Evolutionary conservation across 2,888 invertebrate genomes (phyloP), one percentile per base, ranked within the genome.

Genomic region (Stictocephala bisonia): DNA sequence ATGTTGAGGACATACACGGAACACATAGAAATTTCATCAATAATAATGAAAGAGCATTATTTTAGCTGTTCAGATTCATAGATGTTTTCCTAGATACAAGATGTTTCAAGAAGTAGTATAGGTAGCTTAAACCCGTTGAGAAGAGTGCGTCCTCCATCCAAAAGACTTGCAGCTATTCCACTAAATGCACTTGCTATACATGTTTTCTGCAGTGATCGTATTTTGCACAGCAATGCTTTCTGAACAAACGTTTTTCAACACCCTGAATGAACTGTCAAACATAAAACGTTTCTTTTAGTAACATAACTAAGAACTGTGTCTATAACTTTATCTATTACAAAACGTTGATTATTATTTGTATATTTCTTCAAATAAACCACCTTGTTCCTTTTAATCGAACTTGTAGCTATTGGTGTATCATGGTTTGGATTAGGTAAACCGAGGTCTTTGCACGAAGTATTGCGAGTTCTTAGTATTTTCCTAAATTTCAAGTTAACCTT

Each of bases 171-270:
- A 9, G 41, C 64, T n/a, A 64, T 64, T n/a, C 64, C 64, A 64
- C 64, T 64, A 40, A 15, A 64, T 20, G 64, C 64, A 13, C 64
- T 35, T 22, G 64, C 22, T 20, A 64, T 18, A 22, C 35, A 64
- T 15, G 15, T 24, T 40, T 35, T 9, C 11, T 51, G 13, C 22
- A 64, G 24, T 20, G 64, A 64, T 13, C 40, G 15, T 15, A 64
- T 31, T 22, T 64, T 64, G 24, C n/a, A 20, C 40, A 64, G 3
- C 31, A 64, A 35, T 64, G 64, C 24, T 27, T 64, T 64, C 22
- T 64, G 64, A 1, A 64, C 64, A n/a, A 64, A 64, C 3, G 64
- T 64, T 64, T 64, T 64, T 15, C 64, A 31, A 64, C 64, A 64
- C 4, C 64, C 64, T 22, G 6, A 18, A 4, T 20, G 22, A 22